Percentiles rank a stretch among this genome's conserved stretches.
Evolutionary conservation across 2,888 invertebrate species (phyloP).

Genomic region (Perizoma affinitatum): DNA sequence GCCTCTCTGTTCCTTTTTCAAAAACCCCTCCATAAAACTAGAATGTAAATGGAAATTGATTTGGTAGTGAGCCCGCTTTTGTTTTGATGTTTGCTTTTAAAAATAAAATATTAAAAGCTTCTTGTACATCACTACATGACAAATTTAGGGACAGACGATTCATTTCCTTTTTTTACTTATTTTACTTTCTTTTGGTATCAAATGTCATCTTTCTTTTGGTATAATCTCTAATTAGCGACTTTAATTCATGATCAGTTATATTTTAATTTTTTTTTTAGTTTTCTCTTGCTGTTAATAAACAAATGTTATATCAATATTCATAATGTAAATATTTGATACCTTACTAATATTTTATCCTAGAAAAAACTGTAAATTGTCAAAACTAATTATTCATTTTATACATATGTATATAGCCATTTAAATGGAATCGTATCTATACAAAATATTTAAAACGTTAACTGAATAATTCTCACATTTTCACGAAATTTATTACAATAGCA

Average conservation of each 20-base stretch:
- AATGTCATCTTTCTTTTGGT: no score
- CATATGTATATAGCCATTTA: constrained; percentile 39
- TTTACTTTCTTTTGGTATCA: no score
- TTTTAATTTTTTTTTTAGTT: no score
- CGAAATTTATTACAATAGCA: constrained; percentile 76
- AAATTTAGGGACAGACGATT: neutral
- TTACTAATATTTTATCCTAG: neutral
- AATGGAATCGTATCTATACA: constrained; percentile 32
- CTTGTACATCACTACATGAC: constrained; percentile 14
- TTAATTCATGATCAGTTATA: neutral
- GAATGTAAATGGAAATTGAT: constrained; percentile 49
- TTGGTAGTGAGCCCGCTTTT: constrained; percentile 31
- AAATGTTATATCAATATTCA: no score
- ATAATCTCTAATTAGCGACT: neutral
- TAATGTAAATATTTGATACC: no score
- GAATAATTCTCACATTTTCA: constrained; percentile 66
- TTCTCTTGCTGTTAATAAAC: no score
- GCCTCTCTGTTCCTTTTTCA: constrained; percentile 66
- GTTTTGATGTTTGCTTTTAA: constrained; percentile 19
- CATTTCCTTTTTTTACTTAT: neutral
- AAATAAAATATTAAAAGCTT: constrained; percentile 3
- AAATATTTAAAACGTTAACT: constrained; percentile 53
- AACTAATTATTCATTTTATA: constrained; percentile 1
- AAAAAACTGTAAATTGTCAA: neutral
- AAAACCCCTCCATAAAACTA: constrained; percentile 53